Percentiles rank a stretch among this genome's conserved stretches.
Evolutionary conservation across 2,888 invertebrate species (phyloP).

Genomic region (Hirtodrosophila alboralis): DNA sequence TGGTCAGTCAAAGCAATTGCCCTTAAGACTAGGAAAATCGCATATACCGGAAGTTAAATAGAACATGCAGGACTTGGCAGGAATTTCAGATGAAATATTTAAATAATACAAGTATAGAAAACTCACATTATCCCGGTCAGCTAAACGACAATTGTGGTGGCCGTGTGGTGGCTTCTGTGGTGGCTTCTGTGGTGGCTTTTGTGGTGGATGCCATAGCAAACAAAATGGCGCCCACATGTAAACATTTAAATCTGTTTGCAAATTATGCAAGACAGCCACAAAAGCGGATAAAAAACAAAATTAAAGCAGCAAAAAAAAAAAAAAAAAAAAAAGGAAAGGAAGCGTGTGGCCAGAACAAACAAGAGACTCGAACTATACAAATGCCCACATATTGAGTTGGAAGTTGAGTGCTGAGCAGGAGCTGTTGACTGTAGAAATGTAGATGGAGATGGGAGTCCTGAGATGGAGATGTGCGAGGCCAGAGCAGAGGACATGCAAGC

Average conservation of each 20-base stretch:
- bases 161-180: constrained; percentile 37
- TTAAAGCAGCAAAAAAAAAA: constrained; percentile 2
- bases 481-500: constrained; percentile 15
- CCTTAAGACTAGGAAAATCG: too few species aligned
- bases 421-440: too few species aligned
- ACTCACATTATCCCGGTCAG: constrained; percentile 4
- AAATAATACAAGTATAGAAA: constrained; percentile 3
- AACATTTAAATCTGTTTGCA: constrained; percentile 71
- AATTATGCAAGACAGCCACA: constrained; percentile 66
- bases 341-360: constrained; percentile 21
- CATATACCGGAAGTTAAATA: too few species aligned
- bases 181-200: constrained; percentile 37
- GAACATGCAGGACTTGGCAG: too few species aligned
- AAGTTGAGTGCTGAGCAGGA: neutral
- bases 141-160: too few species aligned
- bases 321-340: constrained; percentile 5
- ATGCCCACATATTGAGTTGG: constrained; percentile 12
- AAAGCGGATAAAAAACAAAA: constrained; percentile 10
- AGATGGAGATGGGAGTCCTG: too few species aligned
- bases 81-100: too few species aligned
- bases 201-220: constrained; percentile 38
- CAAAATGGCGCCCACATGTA: constrained; percentile 66
- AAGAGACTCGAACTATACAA: constrained; percentile 7
- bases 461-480: neutral
- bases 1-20: too few species aligned